Base-by-base conservation (phyloP, 2,797 vertebrate species). In the Valencia hispanica region DNA sequence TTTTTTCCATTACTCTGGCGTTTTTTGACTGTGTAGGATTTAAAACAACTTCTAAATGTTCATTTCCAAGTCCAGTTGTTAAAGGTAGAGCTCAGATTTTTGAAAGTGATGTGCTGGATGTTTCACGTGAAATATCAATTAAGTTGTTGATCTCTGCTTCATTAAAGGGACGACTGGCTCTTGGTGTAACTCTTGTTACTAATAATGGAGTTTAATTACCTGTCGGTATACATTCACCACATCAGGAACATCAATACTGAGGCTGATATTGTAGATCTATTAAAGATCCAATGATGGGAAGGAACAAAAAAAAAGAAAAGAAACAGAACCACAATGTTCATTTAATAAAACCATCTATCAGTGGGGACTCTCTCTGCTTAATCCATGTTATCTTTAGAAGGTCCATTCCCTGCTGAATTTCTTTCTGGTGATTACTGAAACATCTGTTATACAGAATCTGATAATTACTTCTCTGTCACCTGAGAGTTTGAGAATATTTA, bases 401-500 rank as follows among this genome's bases (percentile, higher is more conserved):
- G 10, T 47, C 57, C 2, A 25, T 45, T 73, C 57, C 55, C 53
- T 6, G 27, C 71, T 47, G 59, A 55, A 41, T 22, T 39, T 4
- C 17, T 71, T 63, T 63, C 43, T 27, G 25, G 55, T 8, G 50
- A 72, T 36, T 59, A 27, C 2, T 50, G 47, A 65, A 78, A 68
- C 47, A 55, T 78, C 70, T 77, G n/a, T 25, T 32, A 25, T 22
- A 45, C n/a, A 72, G 75, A 61, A 61, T 12, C n/a, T 51, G 32
- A 34, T 53, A 27, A 43, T 53, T 10, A 51, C 50, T 32, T 15
- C 36, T 14, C 5, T 15, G 27, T 61, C 55, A 25, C 17, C 53
- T 22, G 9, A 32, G 1, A 30, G n/a, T 43, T 59, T 53, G 32
- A 51, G 32, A 48, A n/a, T 50, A 53, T 25, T 48, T n/a, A 0